A percentile compares a stretch with the other conserved stretches of the same genome.
These are phyloP conservation scores for Andricus quercusramuli DNA, from an alignment of 2,888 invertebrate genomes.

Conservation along the genomic window DNA sequence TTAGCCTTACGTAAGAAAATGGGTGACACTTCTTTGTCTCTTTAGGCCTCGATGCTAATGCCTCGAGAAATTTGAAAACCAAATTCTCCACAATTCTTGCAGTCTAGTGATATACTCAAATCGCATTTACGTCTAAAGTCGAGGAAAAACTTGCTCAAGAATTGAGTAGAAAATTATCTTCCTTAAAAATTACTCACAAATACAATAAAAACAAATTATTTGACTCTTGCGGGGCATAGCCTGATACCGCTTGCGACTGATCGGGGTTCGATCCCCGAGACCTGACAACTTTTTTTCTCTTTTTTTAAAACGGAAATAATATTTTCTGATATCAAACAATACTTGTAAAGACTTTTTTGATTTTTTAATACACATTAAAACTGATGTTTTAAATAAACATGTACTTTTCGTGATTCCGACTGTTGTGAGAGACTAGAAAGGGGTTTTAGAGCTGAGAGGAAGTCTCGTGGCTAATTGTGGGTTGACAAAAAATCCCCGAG, in stretches of 20 bases:
- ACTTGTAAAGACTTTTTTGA: neutral
- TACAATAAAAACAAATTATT: too few relatives aligned
- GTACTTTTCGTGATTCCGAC: neutral
- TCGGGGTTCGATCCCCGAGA: neutral
- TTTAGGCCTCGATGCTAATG: neutral
- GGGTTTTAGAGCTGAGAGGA: neutral
- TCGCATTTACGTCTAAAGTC: neutral
- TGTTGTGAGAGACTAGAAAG: neutral
- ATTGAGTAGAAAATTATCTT: neutral
- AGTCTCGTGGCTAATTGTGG: neutral
- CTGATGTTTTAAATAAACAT: neutral
- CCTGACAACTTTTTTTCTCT: neutral
- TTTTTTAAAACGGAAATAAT: neutral
- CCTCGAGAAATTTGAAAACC: neutral
- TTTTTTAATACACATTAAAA: neutral
- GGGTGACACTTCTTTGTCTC: neutral
- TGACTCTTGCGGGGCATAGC: too few relatives aligned
- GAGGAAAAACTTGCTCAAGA: neutral
- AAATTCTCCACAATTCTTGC: neutral
- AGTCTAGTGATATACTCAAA: neutral
- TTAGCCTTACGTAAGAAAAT: neutral
- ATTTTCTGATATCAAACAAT: neutral
- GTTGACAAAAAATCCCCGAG: neutral
- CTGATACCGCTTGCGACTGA: neutral
- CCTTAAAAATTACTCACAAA: neutral